Evolutionary conservation across 2,113 vertebrate genomes (phyloP), one percentile per base, ranked within the genome.

Genomic region (Phyllostomus hastatus): DNA sequence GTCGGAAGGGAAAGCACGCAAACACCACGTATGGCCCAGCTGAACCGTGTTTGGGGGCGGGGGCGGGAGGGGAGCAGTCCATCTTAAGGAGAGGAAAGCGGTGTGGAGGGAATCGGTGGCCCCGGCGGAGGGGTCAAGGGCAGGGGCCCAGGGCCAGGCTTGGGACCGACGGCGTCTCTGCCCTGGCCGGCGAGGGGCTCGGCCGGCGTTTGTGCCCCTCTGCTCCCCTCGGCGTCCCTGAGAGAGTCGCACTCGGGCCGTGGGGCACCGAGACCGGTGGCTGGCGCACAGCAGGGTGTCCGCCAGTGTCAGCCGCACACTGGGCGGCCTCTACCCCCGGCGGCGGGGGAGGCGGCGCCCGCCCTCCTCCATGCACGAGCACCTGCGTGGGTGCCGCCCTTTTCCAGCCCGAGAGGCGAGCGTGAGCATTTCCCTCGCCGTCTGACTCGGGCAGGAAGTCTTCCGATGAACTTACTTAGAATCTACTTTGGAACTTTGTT

Each of bases 401-500:
- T 91, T 93, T 88, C 67, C n/a, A 76, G 22, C 41, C 69, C 80
- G 72, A 84, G 33, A 52, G 41, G 69, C 72, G n/a, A 59, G n/a
- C 46, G 1, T 22, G 26, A 46, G 66, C 38, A 35, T 78, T 75
- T 48, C 14, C 50, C 31, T 92, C 38, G 95, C 50, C 75, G 20
- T 61, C 33, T 86, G 50, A 81, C 59, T 88, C 73, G n/a, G 33
- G 33, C 38, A 69, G 87, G 67, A 33, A 6, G 5, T 50, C 91
- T 90, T 52, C 72, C 41, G 24, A 92, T 66, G 66, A 70, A 80
- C 3, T 69, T 61, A 17, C 50, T 79, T 90, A 81, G 17, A 78
- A 61, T 91, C 72, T 81, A 46, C 67, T 93, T 92, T 75, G 41
- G 90, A 84, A 83, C 17, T 76, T n/a, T 48, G 57, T 73, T 81